Conservation (phyloP, 2,113 vertebrate genomes). For the Solea senegalensis region DNA sequence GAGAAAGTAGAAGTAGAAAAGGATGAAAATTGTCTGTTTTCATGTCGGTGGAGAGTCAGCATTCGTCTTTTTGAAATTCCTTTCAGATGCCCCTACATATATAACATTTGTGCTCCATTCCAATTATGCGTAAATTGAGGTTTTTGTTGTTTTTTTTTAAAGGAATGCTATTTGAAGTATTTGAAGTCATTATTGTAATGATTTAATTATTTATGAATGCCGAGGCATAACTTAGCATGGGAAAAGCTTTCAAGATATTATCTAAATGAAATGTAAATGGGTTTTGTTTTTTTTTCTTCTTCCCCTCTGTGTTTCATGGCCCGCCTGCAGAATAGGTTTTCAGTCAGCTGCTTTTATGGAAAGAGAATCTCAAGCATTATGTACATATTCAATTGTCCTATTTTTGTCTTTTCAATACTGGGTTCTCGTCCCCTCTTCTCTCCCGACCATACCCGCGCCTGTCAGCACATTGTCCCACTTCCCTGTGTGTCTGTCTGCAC, state of each 20-base stretch:
- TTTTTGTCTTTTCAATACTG: slow-evolving; percentile 48
- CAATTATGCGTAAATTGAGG: slow-evolving; percentile 57
- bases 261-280: slow-evolving; percentile 70
- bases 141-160: slow-evolving; percentile 16
- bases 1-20: too few species aligned
- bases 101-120: slow-evolving; percentile 35
- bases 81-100: slow-evolving; percentile 13
- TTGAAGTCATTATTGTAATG: slow-evolving; percentile 75
- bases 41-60: slow-evolving; percentile 27
- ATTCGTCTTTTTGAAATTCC: slow-evolving; percentile 26
- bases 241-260: slow-evolving; percentile 68
- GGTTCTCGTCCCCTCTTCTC: slow-evolving; percentile 27
- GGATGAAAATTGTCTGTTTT: slow-evolving; percentile 36
- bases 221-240: slow-evolving; percentile 56
- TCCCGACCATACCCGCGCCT: not conserved
- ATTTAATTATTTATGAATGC: slow-evolving; percentile 74
- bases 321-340: slow-evolving; percentile 58
- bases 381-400: slow-evolving; percentile 54
- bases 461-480: slow-evolving; percentile 40
- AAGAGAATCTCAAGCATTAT: slow-evolving; percentile 45
- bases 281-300: slow-evolving; percentile 42
- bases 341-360: slow-evolving; percentile 51
- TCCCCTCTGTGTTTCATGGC: slow-evolving; percentile 20
- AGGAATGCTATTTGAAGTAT: slow-evolving; percentile 71
- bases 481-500: not conserved